Evolutionary conservation across 2,797 vertebrate species (phyloP).

Genomic region (Cynodonichthys magdalenae): DNA sequence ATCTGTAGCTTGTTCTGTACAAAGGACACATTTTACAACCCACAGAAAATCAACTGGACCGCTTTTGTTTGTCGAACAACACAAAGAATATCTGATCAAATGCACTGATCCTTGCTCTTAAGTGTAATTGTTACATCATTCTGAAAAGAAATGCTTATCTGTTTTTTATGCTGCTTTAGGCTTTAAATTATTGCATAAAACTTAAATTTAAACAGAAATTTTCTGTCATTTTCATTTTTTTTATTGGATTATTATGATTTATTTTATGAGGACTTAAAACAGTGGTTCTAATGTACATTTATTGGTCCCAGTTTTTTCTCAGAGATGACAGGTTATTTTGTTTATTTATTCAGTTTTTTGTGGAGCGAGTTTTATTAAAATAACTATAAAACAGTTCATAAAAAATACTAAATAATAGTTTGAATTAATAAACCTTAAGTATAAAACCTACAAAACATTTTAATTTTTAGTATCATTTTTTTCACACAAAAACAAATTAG

Average conservation of each 20-base stretch:
- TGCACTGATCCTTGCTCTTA: neutral
- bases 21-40: constrained; percentile 62
- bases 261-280: too few relatives aligned
- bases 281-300: neutral
- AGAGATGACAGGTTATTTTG: too few relatives aligned
- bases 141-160: neutral
- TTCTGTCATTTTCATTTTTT: neutral
- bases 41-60: constrained; percentile 27
- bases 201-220: neutral
- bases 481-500: too few relatives aligned
- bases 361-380: too few relatives aligned
- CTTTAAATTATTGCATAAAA: neutral
- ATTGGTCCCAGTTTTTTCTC: neutral
- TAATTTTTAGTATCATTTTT: neutral
- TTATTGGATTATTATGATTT: too few relatives aligned
- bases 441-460: neutral
- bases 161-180: neutral
- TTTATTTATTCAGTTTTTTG: too few relatives aligned
- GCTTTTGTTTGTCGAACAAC: constrained; percentile 29
- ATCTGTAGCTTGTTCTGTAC: constrained; percentile 67
- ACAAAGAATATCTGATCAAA: constrained; percentile 21
- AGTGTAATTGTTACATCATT: neutral
- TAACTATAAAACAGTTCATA: too few relatives aligned
- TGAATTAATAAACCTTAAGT: neutral
- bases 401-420: too few relatives aligned